Evolutionary conservation across 1,140 invertebrate species (phyloP).

Genomic region (Apocrypta bakeri): DNA sequence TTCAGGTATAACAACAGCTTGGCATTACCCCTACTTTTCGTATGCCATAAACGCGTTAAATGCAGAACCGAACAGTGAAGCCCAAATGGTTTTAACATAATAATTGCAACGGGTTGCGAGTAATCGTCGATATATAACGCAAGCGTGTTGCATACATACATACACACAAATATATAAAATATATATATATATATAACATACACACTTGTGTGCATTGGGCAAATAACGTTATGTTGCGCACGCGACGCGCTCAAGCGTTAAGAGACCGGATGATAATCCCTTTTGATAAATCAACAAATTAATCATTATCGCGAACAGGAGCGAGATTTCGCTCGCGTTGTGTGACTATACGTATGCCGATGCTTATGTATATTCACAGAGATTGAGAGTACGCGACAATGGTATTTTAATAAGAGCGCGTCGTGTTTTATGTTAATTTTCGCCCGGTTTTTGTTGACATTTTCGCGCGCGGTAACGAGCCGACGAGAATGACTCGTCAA

Average conservation of each 20-base stretch:
- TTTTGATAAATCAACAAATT: constrained; percentile 37
- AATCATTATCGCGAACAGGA: constrained; percentile 50
- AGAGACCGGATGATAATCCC: constrained; percentile 6
- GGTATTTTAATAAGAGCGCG: no score
- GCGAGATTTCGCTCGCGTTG: background rate
- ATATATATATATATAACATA: no score
- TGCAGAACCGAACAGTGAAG: background rate
- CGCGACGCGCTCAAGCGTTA: constrained; percentile 11
- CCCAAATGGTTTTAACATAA: constrained; percentile 10
- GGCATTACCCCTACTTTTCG: no score
- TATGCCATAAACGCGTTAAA: background rate
- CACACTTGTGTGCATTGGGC: background rate
- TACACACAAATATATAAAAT: background rate
- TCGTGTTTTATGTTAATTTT: no score
- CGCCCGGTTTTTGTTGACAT: no score
- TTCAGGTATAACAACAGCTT: no score
- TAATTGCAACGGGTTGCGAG: background rate
- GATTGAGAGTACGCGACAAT: no score
- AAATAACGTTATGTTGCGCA: constrained; percentile 27
- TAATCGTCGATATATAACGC: background rate
- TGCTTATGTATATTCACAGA: no score
- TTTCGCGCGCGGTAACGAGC: no score
- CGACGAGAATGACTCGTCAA: no score
- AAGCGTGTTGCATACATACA: no score
- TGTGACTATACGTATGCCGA: background rate